These are phyloP conservation scores for Nothocercus nigrocapillus DNA, from an alignment of 2,113 vertebrate species.

Conservation along the genomic window DNA sequence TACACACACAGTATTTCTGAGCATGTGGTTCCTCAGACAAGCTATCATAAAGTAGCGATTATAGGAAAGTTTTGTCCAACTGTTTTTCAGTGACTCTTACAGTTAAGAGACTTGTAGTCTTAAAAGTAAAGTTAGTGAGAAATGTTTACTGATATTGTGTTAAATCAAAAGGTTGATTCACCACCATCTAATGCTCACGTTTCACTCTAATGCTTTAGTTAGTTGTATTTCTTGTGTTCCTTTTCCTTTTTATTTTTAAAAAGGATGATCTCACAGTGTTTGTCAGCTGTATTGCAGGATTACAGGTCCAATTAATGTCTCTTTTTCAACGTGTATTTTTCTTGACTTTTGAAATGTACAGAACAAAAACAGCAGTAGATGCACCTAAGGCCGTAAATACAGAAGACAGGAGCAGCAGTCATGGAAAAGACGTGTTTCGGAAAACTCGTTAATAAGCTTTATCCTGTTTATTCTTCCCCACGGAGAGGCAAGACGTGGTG, in stretches of 20 bases:
- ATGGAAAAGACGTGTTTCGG: neutral
- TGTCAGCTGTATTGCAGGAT: neutral
- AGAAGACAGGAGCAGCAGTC: neutral
- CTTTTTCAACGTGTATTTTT: neutral
- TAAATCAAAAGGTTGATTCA: neutral
- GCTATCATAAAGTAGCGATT: neutral
- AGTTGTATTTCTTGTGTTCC: neutral
- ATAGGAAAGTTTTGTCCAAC: neutral
- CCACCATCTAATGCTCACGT: neutral
- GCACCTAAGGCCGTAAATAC: neutral
- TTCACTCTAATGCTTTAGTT: neutral
- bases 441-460: neutral
- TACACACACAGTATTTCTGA: neutral
- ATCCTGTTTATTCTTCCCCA: neutral
- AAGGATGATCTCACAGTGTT: neutral
- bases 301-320: neutral
- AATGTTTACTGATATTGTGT: neutral
- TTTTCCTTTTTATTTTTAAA: too few species aligned
- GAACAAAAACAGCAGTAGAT: neutral
- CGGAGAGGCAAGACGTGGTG: neutral
- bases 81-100: neutral
- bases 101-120: neutral
- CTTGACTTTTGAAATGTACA: neutral
- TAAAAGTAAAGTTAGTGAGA: neutral
- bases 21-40: neutral